These are phyloP conservation scores for Blera fallax DNA, from an alignment of 2,888 invertebrate species.

Conservation along the genomic window DNA sequence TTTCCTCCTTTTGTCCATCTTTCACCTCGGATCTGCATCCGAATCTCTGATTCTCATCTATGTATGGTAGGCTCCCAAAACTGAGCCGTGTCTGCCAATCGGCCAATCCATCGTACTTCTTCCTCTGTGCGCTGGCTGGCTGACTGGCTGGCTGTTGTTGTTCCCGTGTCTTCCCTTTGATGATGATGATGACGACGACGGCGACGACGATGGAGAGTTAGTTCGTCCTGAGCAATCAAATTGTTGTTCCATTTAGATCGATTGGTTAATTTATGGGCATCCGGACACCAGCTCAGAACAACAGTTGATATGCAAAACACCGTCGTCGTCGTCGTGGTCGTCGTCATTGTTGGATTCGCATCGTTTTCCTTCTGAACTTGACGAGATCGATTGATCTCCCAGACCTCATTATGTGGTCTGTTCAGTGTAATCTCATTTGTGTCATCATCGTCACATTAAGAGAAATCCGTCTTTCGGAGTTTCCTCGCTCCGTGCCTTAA, in stretches of 20 bases:
- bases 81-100: conserved; percentile 52
- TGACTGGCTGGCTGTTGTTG: too few species aligned
- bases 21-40: background rate
- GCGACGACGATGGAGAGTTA: conserved; percentile 26
- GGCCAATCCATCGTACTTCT: conserved; percentile 34
- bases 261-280: conserved; percentile 81
- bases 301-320: conserved; percentile 73
- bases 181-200: conserved; percentile 3
- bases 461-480: conserved; percentile 66
- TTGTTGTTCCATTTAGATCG: conserved; percentile 75
- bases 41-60: conserved; percentile 58
- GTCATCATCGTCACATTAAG: conserved; percentile 76
- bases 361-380: conserved; percentile 10
- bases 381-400: conserved; percentile 72
- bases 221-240: conserved; percentile 69
- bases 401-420: conserved; percentile 73
- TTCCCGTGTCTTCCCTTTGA: too few species aligned
- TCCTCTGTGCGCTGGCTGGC: too few species aligned
- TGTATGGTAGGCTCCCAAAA: conserved; percentile 23
- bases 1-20: background rate
- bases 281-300: conserved; percentile 75
- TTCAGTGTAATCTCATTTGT: conserved; percentile 74
- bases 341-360: conserved; percentile 25
- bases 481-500: background rate
- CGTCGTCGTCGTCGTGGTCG: background rate